Evolutionary conservation across 1,140 invertebrate genomes (phyloP).

Genomic region (Dinoponera quadriceps): DNA sequence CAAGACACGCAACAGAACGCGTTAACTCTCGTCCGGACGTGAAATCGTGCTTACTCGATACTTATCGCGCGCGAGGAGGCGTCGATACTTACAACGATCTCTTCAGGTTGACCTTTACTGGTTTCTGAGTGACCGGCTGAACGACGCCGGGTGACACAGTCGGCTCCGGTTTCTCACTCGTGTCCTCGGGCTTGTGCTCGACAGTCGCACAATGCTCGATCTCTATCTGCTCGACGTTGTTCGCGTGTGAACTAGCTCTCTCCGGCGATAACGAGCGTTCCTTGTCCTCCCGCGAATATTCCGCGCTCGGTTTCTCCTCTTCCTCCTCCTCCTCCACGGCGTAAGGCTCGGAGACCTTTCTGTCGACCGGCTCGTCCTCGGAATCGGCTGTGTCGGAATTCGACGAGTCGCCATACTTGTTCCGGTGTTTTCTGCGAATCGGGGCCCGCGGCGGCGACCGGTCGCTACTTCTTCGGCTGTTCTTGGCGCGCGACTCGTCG

Average conservation of each 20-base stretch:
- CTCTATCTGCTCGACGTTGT: slow-evolving; percentile 56
- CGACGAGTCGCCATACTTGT: slow-evolving; percentile 82
- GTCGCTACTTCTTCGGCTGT: slow-evolving; percentile 42
- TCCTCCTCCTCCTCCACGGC: slow-evolving; percentile 53
- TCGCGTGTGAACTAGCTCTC: slow-evolving; percentile 64
- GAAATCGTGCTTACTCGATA: neutral
- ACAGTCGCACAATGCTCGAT: slow-evolving; percentile 64
- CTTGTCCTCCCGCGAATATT: slow-evolving; percentile 59
- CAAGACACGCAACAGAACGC: neutral
- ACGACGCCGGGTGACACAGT: slow-evolving; percentile 45
- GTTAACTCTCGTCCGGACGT: neutral
- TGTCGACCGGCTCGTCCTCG: slow-evolving; percentile 77
- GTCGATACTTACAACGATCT: slow-evolving; percentile 82
- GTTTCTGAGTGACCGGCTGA: slow-evolving; percentile 72
- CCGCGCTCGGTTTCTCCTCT: slow-evolving; percentile 56
- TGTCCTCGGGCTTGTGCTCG: slow-evolving; percentile 61
- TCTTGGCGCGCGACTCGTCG: slow-evolving; percentile 65
- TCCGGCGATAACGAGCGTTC: slow-evolving; percentile 63
- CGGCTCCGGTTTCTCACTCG: slow-evolving; percentile 66
- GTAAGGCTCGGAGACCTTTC: slow-evolving; percentile 65
- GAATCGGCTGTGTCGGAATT: slow-evolving; percentile 81
- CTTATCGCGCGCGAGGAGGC: neutral
- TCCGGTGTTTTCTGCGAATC: slow-evolving; percentile 78
- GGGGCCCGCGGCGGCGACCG: slow-evolving; percentile 66
- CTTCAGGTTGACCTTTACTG: slow-evolving; percentile 83